phyloP scores from a whole-genome alignment of 2,113 vertebrate species.

The Solea solea region DNA sequence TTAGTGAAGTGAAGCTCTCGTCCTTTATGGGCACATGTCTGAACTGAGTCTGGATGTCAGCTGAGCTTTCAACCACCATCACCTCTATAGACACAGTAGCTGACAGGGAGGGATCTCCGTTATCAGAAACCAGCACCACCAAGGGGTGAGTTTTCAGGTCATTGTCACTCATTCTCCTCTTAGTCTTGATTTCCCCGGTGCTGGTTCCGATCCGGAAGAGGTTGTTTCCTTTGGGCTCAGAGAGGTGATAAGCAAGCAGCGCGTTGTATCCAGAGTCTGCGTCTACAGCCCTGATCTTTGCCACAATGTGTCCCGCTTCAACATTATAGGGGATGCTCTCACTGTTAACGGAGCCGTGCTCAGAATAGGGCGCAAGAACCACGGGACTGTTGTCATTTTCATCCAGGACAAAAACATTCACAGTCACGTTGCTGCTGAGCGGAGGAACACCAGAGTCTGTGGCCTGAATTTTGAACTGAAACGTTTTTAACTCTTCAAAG shows the following conservation, averaged over 20 bases:
- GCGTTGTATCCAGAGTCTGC: slow-evolving; percentile 52
- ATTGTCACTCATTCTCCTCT: slow-evolving; percentile 57
- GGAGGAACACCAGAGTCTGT: slow-evolving; percentile 60
- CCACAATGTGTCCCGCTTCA: slow-evolving; percentile 49
- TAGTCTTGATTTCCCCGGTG: slow-evolving; percentile 57
- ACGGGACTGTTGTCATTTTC: slow-evolving; percentile 56
- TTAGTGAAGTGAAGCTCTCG: slow-evolving; percentile 38
- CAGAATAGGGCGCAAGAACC: slow-evolving; percentile 38
- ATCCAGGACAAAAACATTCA: slow-evolving; percentile 46
- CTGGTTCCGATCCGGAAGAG: slow-evolving; percentile 52
- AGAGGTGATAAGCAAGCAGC: slow-evolving; percentile 32
- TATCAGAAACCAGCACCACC: slow-evolving; percentile 52
- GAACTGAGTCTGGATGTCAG: slow-evolving; percentile 44
- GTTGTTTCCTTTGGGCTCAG: slow-evolving; percentile 36
- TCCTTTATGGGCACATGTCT: slow-evolving; percentile 48
- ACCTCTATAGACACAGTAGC: slow-evolving; percentile 43
- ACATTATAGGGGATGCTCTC: slow-evolving; percentile 48
- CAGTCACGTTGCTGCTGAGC: slow-evolving; percentile 29
- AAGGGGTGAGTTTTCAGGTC: slow-evolving; percentile 53
- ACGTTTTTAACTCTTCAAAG: slow-evolving; percentile 33
- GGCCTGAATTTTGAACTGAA: slow-evolving; percentile 50
- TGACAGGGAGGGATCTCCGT: slow-evolving; percentile 52
- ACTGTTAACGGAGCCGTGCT: slow-evolving; percentile 35
- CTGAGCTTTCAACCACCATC: slow-evolving; percentile 37
- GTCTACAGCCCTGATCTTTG: slow-evolving; percentile 56